phyloP scores from a whole-genome alignment of 2,113 vertebrate species.

The Nettapus auritus region DNA sequence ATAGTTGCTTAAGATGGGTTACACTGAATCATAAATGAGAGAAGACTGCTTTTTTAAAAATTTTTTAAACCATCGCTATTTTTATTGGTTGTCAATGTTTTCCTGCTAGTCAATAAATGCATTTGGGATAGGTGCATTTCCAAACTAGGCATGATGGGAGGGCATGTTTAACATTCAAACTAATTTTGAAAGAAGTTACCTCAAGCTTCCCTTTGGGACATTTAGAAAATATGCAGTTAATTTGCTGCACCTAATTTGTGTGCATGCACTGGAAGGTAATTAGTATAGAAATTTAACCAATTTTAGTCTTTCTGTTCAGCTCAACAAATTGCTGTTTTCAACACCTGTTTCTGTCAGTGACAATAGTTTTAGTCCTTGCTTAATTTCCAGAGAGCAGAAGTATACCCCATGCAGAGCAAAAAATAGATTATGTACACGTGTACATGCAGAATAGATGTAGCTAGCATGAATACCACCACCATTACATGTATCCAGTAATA shows the following conservation, averaged over 20 bases:
- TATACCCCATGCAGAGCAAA: not conserved
- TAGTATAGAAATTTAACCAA: conserved; percentile 15
- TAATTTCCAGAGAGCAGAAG: not conserved
- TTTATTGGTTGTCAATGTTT: conserved; percentile 49
- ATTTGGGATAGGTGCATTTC: conserved; percentile 34
- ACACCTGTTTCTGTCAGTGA: conserved; percentile 9
- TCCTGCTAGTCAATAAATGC: conserved; percentile 42
- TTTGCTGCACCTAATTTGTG: conserved; percentile 14
- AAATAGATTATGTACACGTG: not conserved
- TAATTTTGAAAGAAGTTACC: conserved; percentile 31
- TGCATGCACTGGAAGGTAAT: conserved; percentile 1
- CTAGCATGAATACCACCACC: not conserved
- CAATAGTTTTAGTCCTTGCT: not conserved
- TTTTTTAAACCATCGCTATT: conserved; percentile 1
- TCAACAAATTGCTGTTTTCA: conserved; percentile 22
- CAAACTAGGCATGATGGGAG: conserved; percentile 36
- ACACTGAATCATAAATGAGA: conserved; percentile 31
- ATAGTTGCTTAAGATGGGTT: not conserved
- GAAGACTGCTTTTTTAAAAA: not conserved
- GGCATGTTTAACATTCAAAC: conserved; percentile 25
- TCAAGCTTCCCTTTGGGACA: conserved; percentile 41
- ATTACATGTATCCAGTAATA: not conserved
- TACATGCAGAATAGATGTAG: not conserved
- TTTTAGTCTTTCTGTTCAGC: conserved; percentile 30
- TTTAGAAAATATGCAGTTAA: conserved; percentile 35